Base-by-base conservation (phyloP, 2,888 invertebrate genomes). In the Heliconius cydno region DNA sequence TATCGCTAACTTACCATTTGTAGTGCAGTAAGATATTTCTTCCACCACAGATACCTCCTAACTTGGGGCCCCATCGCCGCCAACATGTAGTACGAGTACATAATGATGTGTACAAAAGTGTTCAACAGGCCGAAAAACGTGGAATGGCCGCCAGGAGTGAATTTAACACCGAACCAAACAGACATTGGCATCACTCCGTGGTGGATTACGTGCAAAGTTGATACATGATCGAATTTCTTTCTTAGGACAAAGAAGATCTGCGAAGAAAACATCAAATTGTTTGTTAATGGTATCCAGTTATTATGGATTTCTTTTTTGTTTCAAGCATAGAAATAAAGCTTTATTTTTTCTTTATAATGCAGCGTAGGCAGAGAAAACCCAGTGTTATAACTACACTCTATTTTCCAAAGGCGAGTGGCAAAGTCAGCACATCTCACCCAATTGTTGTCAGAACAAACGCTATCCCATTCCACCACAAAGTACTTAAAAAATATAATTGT, bases 101-200 rank as follows among this genome's bases (percentile, higher is more conserved):
- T 99, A 85, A 99, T 96, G 87, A 99, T 97, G 94, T 99, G 99
- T n/a, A 99, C 98, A 92, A 98, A 98, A 1, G 98, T 98, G 93
- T 99, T 99, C 88, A 99, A 95, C 86, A 98, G 96, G 3, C 98
- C 98, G 92, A 99, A 99, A 96, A 99, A 99, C 9, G 99, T 98
- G 86, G 98, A 98, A 92, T 99, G 99, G 57, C 99, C 99, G 90
- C 99, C 98, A 96, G 98, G 98, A 41, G 98, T 98, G 95, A 98
- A 99, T 95, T 98, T 98, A 78, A 99, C 98, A 76, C 99, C 99
- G 91, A 98, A 98, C 99, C 99, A 99, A 82, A 99, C 98, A 9
- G 98, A 98, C 97, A 98, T 97, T 65, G 99, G 99, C 99, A 99
- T 99, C 88, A 98, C 97, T 84, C 98, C 98, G 92, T 99, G 99